These are phyloP conservation scores for Gambusia yucatana DNA, from an alignment of 2,797 vertebrate species.

Conservation along the genomic window DNA sequence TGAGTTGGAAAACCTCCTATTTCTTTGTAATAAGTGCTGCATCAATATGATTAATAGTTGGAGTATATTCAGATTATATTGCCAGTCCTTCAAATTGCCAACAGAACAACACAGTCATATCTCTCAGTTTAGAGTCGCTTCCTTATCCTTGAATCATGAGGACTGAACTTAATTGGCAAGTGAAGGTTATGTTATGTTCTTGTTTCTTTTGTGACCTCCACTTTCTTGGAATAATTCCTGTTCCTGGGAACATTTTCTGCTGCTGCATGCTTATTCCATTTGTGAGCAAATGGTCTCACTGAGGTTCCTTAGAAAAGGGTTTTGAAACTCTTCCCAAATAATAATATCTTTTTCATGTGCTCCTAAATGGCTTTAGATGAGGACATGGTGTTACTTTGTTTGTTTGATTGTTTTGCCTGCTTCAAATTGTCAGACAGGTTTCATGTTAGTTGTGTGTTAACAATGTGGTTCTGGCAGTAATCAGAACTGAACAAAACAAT, in stretches of 20 bases:
- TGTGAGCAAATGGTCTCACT: background rate
- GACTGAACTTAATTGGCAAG: background rate
- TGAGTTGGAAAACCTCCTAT: background rate
- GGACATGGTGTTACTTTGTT: background rate
- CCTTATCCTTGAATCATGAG: background rate
- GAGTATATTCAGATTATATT: background rate
- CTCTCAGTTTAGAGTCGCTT: background rate
- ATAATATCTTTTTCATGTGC: background rate
- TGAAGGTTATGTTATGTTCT: background rate
- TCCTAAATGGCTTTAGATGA: background rate
- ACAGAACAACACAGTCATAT: background rate
- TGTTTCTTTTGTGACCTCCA: background rate
- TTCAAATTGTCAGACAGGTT: background rate
- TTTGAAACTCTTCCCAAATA: background rate
- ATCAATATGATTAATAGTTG: background rate
- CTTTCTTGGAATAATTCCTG: background rate
- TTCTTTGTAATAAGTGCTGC: background rate
- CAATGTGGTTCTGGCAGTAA: background rate
- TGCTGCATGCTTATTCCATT: background rate
- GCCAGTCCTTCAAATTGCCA: background rate
- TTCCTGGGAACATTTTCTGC: background rate
- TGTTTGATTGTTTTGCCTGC: background rate
- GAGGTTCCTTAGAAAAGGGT: background rate
- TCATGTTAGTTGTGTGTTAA: background rate
- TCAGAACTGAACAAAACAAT: background rate